Percentiles rank a stretch among this genome's conserved stretches.
These are phyloP conservation scores for Porites rus DNA, from an alignment of 92 coral and sea anemone genomes.

Conservation along the genomic window DNA sequence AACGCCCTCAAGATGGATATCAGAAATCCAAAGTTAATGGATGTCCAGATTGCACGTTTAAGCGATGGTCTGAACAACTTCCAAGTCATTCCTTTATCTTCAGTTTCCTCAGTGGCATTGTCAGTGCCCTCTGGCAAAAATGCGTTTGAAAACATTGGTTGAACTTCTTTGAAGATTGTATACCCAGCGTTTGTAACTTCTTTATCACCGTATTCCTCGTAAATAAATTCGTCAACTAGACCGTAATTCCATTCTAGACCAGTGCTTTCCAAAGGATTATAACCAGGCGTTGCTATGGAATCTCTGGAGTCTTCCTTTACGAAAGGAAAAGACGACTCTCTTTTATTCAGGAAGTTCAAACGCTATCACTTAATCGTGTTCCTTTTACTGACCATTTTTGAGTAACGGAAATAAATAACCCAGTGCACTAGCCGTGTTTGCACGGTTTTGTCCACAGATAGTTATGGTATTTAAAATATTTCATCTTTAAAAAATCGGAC, in stretches of 20 bases:
- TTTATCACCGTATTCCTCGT: slow-evolving; percentile 1
- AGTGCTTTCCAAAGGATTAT: background rate
- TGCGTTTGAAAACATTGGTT: background rate
- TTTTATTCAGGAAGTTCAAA: too few relatives aligned
- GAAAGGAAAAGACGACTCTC: too few relatives aligned
- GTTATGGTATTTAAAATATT: too few relatives aligned
- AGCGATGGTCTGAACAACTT: slow-evolving; percentile 1
- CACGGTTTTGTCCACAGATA: too few relatives aligned
- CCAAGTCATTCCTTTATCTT: slow-evolving; percentile 8
- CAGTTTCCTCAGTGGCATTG: background rate
- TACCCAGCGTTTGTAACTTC: background rate
- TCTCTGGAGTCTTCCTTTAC: background rate
- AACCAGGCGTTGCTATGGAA: background rate
- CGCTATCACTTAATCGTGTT: too few relatives aligned
- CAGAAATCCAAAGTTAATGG: background rate
- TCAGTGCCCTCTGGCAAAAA: background rate
- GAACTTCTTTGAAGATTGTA: background rate
- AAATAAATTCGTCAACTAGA: slow-evolving; percentile 5
- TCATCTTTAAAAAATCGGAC: too few relatives aligned
- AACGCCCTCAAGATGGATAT: slow-evolving; percentile 5
- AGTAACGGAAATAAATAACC: too few relatives aligned
- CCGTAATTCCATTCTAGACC: slow-evolving; percentile 1
- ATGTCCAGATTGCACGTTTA: background rate
- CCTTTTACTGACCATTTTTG: too few relatives aligned
- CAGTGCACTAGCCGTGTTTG: too few relatives aligned